Evolutionary conservation across 2,888 invertebrate genomes (phyloP).

Genomic region (Chesias legatella): DNA sequence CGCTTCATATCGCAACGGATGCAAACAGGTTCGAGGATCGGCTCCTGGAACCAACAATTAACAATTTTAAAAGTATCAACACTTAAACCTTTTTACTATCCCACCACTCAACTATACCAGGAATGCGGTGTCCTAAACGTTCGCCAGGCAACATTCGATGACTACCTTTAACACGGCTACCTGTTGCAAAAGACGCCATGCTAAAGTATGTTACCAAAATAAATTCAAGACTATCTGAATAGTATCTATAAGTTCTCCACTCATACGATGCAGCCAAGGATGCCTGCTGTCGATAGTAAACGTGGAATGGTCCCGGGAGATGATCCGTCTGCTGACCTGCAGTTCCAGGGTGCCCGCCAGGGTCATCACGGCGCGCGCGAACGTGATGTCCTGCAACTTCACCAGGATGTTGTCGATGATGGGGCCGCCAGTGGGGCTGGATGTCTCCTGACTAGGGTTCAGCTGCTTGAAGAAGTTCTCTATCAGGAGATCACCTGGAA

Average conservation of each 20-base stretch:
- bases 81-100: no score
- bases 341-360: slow-evolving; percentile 86
- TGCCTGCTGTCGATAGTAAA: no score
- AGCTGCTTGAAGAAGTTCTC: slow-evolving; percentile 89
- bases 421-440: slow-evolving; percentile 61
- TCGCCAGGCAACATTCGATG: no score
- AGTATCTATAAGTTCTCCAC: no score
- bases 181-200: no score
- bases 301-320: no score
- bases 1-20: slow-evolving; percentile 87
- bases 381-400: slow-evolving; percentile 83
- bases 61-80: neutral
- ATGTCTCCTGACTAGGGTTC: slow-evolving; percentile 46
- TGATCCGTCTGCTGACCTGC: slow-evolving; percentile 82
- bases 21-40: slow-evolving; percentile 86
- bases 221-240: no score
- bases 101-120: no score
- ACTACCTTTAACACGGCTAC: no score
- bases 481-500: slow-evolving; percentile 85
- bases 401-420: slow-evolving; percentile 86
- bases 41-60: slow-evolving; percentile 70
- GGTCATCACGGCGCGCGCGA: slow-evolving; percentile 86
- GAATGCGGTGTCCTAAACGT: no score
- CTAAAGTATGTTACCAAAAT: no score
- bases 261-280: no score